These are phyloP conservation scores for Malthinus seriepunctatus DNA, from an alignment of 2,888 invertebrate genomes.

Conservation along the genomic window DNA sequence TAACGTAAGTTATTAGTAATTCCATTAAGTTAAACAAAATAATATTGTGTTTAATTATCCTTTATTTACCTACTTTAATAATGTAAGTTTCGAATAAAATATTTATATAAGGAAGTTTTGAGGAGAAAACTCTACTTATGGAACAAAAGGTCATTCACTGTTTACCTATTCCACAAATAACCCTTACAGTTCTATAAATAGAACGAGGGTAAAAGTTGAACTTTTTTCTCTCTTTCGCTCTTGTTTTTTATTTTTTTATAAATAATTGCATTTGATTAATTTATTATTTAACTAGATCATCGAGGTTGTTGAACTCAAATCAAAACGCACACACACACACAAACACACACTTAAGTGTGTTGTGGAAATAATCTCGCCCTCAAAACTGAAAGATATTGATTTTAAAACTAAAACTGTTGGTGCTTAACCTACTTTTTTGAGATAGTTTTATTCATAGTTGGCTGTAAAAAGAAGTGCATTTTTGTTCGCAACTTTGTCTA, in stretches of 20 bases:
- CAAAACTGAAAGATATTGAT: constrained; percentile 1
- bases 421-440: too few relatives aligned
- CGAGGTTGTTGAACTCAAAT: constrained; percentile 33
- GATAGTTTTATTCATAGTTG: too few relatives aligned
- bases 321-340: neutral
- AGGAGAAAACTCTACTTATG: constrained; percentile 27
- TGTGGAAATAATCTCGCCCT: constrained; percentile 12
- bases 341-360: constrained; percentile 18
- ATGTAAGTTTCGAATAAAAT: too few relatives aligned
- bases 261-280: constrained; percentile 27
- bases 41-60: too few relatives aligned
- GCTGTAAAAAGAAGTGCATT: too few relatives aligned
- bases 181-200: constrained; percentile 34
- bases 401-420: neutral
- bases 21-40: neutral
- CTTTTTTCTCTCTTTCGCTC: too few relatives aligned
- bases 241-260: neutral
- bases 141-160: constrained; percentile 39
- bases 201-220: constrained; percentile 16
- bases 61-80: too few relatives aligned
- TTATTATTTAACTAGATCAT: constrained; percentile 35
- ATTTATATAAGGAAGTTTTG: neutral
- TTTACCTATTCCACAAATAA: constrained; percentile 38
- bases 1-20: neutral
- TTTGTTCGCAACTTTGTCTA: too few relatives aligned